Base-by-base conservation (phyloP, 2,888 invertebrate genomes). In the Vandiemenella viatica region DNA sequence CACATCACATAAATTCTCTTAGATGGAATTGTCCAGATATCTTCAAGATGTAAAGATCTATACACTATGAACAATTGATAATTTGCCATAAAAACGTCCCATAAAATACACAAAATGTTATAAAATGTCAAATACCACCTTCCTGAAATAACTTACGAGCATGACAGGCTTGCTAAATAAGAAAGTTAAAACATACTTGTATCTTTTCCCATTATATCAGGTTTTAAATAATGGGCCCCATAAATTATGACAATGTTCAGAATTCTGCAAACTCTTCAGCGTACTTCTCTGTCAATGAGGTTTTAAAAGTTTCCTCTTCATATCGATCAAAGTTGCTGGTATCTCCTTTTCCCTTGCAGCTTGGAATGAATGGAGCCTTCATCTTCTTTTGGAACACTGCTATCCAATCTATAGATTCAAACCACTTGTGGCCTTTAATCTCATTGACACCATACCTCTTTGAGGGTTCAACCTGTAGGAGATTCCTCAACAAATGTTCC, bases 321-420 rank as follows among this genome's bases (percentile, higher is more conserved):
- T 99, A 98, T 67, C 98, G 97, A 67, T 98, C 98, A 67, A 99
- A 99, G 75, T 99, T 98, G 73, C 95, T 96, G 52, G 97, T 93
- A 71, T 99, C 98, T 21, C 98, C 98, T 15, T 95, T 91, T 52
- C 97, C 97, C 72, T 95, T 95, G 77, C 93, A 95, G 68, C 92
- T 87, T 37, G 98, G 98, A 69, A 96, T 88, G 72, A 98, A 99
- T 37, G 98, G 98, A 21, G 98, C 96, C 68, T 98, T 98, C 58
- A 98, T 90, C 76, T 91, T 93, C 76, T 89, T 92, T 71, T 98
- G 95, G 75, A 97, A 98, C 66, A 97, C 91, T 51, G 95, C 88
- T 61, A 98, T 96, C 98, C 98, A 99, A 69, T 99, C 98, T 54
- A 95, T 95, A 58, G 89, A 86, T 50, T 88, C 83, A 66, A 98